Base-by-base conservation (phyloP, 2,113 vertebrate species). In the Heliornis fulica region DNA sequence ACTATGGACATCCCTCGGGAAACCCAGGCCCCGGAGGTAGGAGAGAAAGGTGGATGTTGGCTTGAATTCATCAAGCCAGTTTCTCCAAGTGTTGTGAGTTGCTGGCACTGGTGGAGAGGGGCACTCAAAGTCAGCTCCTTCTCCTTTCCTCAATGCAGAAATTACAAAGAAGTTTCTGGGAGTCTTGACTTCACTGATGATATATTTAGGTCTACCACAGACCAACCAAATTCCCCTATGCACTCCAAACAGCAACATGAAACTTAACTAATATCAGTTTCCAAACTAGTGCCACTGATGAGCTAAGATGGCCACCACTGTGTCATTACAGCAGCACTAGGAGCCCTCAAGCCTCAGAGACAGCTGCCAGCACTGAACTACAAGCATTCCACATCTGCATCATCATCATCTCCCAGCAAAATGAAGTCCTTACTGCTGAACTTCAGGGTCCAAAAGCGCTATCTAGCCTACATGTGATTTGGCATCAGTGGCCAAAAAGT, bases 311-410 rank as follows among this genome's bases (percentile, higher is more conserved):
- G 54, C 9, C 56, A 75, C 16, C 56, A 9, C 21, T 25, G 10
- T 0, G 1, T 0, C 46, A 46, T 46, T 43, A 28, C n/a, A n/a
- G n/a, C n/a, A n/a, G n/a, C n/a, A n/a, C 23, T 6, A 65, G 43
- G 12, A 79, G 46, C 56, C 26, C 36, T 77, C 7, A 6, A 57
- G 40, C 45, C 61, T 40, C 36, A 57, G 32, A 75, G 31, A 14
- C 83, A 70, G 46, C 34, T 40, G 23, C 41, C 59, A 7, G 1
- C 26, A 45, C 9, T 2, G 3, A 11, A 45, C 10, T n/a, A 38
- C 70, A 81, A 25, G 40, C 1, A 3, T 72, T 17, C n/a, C 21
- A 46, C 29, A n/a, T 23, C 12, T 50, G 31, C 53, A 46, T 36
- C 51, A 40, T 36, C 51, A 40, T 20, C 32, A 65, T 26, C 50